Conservation (phyloP, 2,888 invertebrate species). For the Rhopalosiphum nymphaeae region DNA sequence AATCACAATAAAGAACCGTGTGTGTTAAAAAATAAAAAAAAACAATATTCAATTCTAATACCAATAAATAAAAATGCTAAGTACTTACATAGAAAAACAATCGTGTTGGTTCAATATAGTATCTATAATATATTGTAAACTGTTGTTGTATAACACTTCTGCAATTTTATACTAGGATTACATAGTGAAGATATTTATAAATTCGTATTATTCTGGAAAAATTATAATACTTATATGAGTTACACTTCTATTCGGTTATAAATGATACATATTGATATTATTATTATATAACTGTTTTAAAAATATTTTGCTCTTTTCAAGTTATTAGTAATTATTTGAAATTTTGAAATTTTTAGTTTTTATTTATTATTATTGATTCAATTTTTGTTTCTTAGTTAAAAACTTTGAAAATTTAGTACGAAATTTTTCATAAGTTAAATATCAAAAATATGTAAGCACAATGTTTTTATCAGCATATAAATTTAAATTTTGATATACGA, state of each 20-base stretch:
- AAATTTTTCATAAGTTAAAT: not conserved
- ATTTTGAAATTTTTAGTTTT: too few species aligned
- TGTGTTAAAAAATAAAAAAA: not conserved
- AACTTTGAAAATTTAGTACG: not conserved
- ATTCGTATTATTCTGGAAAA: not conserved
- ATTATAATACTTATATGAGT: not conserved
- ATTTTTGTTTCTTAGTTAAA: not conserved
- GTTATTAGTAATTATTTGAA: too few species aligned
- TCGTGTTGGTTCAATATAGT: not conserved
- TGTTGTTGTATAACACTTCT: not conserved
- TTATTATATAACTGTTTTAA: not conserved
- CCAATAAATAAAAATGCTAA: not conserved
- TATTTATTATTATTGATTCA: not conserved
- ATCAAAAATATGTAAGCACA: not conserved
- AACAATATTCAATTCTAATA: not conserved
- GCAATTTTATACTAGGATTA: not conserved
- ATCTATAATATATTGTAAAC: not conserved
- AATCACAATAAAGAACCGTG: not conserved
- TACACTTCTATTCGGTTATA: not conserved
- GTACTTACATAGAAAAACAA: not conserved
- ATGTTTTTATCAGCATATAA: not conserved
- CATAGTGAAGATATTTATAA: not conserved
- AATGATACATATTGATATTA: not conserved
- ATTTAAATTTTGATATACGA: not conserved
- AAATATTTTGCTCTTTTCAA: not conserved